A percentile compares a stretch with the other conserved stretches of the same genome.
These are phyloP conservation scores for Panthera tigris DNA, from an alignment of 2,113 vertebrate species.

Conservation along the genomic window DNA sequence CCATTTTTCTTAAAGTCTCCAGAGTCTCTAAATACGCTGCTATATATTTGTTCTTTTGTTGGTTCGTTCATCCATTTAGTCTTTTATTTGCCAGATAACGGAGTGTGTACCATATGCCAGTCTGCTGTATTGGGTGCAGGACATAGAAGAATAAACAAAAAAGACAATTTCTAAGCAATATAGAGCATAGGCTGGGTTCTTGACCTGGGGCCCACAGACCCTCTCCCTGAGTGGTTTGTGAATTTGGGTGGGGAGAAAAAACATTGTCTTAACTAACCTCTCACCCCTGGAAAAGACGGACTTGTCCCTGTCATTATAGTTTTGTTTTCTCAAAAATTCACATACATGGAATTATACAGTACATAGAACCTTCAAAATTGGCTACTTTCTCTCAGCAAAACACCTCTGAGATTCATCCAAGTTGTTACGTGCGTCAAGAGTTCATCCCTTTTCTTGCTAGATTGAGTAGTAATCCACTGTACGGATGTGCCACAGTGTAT, in stretches of 20 bases:
- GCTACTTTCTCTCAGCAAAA: neutral
- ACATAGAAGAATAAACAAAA: neutral
- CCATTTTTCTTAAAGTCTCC: neutral
- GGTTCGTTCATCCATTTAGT: neutral
- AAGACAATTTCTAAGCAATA: neutral
- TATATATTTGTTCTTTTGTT: neutral
- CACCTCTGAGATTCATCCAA: neutral
- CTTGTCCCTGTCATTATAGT: neutral
- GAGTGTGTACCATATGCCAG: neutral
- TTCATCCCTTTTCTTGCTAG: neutral
- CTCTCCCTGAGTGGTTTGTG: neutral
- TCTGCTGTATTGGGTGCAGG: neutral
- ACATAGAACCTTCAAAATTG: neutral
- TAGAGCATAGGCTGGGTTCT: neutral
- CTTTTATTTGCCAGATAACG: neutral
- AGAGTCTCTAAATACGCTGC: neutral
- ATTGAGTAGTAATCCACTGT: neutral
- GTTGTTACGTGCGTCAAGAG: too few relatives aligned
- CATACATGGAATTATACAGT: neutral
- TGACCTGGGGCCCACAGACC: neutral
- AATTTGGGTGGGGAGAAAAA: neutral
- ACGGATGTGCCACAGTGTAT: neutral
- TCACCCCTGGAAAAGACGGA: neutral
- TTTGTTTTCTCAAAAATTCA: neutral
- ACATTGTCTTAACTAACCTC: neutral